Percentiles rank a stretch among this genome's conserved stretches.
Evolutionary conservation across 2,888 invertebrate genomes (phyloP).

Genomic region (Leptinotarsa peninsularis): DNA sequence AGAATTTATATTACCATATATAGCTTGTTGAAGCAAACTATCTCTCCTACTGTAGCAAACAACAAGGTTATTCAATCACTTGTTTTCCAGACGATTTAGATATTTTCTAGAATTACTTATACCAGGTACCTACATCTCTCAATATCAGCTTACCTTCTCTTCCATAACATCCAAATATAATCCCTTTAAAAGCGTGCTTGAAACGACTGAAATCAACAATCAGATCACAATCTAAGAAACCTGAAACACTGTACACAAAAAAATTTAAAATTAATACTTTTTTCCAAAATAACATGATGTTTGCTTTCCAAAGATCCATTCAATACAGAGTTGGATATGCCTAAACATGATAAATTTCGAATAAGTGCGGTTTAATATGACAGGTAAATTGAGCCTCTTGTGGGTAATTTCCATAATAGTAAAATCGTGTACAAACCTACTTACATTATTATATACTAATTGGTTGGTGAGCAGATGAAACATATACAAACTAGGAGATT

Average conservation of each 20-base stretch:
- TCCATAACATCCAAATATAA: conserved; percentile 25
- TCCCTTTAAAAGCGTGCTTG: conserved; percentile 25
- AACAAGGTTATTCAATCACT: no score
- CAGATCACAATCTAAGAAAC: conserved; percentile 27
- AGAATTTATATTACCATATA: no score
- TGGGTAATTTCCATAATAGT: neutral
- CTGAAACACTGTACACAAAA: neutral
- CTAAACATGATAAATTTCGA: neutral
- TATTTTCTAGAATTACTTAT: no score
- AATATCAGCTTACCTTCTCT: conserved; percentile 6
- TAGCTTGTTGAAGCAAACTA: no score
- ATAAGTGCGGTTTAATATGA: neutral
- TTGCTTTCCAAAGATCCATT: neutral
- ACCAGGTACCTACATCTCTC: no score
- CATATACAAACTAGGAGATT: neutral
- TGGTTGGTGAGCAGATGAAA: neutral
- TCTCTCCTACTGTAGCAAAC: no score
- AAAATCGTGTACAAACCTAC: neutral
- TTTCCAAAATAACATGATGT: neutral
- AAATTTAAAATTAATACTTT: neutral
- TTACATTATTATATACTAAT: neutral
- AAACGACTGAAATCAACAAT: conserved; percentile 26
- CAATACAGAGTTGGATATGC: neutral
- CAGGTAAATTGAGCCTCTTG: conserved; percentile 1
- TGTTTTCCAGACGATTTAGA: no score